phyloP scores from a whole-genome alignment of 2,888 invertebrate genomes.

The Pyralis farinalis region DNA sequence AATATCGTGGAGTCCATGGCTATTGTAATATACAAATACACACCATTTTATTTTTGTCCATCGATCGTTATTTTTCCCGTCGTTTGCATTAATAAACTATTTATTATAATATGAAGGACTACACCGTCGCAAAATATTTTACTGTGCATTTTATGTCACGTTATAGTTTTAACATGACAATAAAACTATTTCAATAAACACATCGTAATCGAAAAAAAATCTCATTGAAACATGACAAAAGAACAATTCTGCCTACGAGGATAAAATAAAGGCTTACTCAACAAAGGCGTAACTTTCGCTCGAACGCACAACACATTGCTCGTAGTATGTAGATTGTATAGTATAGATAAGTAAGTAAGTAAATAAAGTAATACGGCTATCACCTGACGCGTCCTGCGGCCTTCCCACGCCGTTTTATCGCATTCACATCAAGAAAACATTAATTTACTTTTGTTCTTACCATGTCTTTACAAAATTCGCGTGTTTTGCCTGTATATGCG shows the following conservation, averaged over 20 bases:
- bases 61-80: no score
- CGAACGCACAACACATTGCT: slow-evolving; percentile 42
- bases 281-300: slow-evolving; percentile 29
- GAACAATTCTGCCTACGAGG: background rate
- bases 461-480: slow-evolving; percentile 37
- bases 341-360: slow-evolving; percentile 34
- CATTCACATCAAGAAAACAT: slow-evolving; percentile 39
- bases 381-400: slow-evolving; percentile 48
- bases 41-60: no score
- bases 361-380: slow-evolving; percentile 53
- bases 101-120: no score
- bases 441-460: slow-evolving; percentile 71
- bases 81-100: no score
- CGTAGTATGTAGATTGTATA: slow-evolving; percentile 35
- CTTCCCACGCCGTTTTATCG: slow-evolving; percentile 58
- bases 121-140: no score
- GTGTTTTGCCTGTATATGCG: no score
- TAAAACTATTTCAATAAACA: background rate
- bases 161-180: no score
- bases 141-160: no score
- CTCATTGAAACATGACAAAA: background rate
- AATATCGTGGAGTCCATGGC: no score
- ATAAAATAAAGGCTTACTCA: slow-evolving; percentile 64
- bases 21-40: no score
- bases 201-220: background rate